Base-by-base conservation (phyloP, 2,888 invertebrate species). In the Mythimna vitellina region DNA sequence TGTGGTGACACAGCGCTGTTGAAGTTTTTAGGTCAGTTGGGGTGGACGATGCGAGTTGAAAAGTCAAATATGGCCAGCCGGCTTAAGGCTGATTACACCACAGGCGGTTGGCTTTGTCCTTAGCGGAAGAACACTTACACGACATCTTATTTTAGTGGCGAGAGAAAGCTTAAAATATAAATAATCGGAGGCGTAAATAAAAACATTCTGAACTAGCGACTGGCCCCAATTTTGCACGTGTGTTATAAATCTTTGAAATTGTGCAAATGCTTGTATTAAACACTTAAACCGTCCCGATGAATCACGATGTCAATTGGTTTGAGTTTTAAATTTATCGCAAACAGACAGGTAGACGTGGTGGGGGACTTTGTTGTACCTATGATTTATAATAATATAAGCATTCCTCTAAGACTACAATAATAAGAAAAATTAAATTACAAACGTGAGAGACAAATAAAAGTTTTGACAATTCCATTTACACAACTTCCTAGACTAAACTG, bases 11-110 rank as follows among this genome's bases (percentile, higher is more conserved):
- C 58, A 29, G 51, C 20, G 22, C 22, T 58, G 58, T 51, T n/a
- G n/a, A 38, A 25, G 17, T 20, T 58, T 70, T 29, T 58, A 70
- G 70, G 70, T 70, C 70, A 70, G 17, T 51, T 29, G 70, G 42
- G 49, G 57, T 57, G 68, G 35, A n/a, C 57, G 14, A 38, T 68
- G n/a, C n/a, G 29, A 58, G 57, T 69, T 58, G 1, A 38, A 57
- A 69, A 29, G 38, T 58, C 38, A 29, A 58, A 58, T 42, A 5
- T 20, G 38, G 20, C 22, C 29, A 17, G 3, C 22, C 29, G n/a
- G 3, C 22, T 10, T 51, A 58, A 42, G n/a, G 51, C 49, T 38
- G 12, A n/a, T 20, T n/a, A 57, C 68, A 68, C 25, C 9, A 22
- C 42, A 3, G 12, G 20, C 14, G 7, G 6, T 54, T 25, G 7